These are phyloP conservation scores for Torymus aiolomorphi DNA, from an alignment of 2,888 invertebrate genomes.

Conservation along the genomic window DNA sequence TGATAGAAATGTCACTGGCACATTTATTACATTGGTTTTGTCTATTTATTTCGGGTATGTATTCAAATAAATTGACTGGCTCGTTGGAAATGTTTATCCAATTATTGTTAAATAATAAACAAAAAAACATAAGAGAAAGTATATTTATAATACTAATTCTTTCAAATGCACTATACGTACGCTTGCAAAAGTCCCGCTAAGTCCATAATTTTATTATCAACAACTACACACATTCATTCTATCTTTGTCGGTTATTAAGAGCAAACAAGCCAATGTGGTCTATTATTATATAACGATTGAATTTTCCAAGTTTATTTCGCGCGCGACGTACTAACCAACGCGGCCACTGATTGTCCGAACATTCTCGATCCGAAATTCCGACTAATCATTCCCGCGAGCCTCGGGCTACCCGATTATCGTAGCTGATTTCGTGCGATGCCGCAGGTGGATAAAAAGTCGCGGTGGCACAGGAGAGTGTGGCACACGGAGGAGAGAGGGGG, in stretches of 20 bases:
- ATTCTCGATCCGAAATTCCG: too few relatives aligned
- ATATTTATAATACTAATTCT: conserved; percentile 6
- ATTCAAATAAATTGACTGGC: too few relatives aligned
- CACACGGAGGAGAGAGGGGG: not conserved
- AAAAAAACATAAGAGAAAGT: not conserved
- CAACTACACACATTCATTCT: not conserved
- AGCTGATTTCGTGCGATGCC: too few relatives aligned
- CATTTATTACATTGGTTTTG: too few relatives aligned
- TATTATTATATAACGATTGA: not conserved
- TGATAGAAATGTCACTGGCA: too few relatives aligned
- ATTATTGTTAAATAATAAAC: conserved; percentile 16
- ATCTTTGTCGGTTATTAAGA: conserved; percentile 17
- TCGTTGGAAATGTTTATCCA: conserved; percentile 29
- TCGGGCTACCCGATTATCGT: too few relatives aligned
- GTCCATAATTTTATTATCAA: too few relatives aligned
- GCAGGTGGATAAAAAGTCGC: not conserved
- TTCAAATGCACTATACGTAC: conserved; percentile 22
- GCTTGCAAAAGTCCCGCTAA: conserved; percentile 3
- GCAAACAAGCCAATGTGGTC: too few relatives aligned
- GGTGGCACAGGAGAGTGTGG: not conserved
- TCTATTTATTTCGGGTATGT: too few relatives aligned
- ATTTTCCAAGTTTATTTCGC: conserved; percentile 34
- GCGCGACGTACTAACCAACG: conserved; percentile 13
- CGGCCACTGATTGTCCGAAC: conserved; percentile 21
- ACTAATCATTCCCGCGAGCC: too few relatives aligned